Evolutionary conservation across 2,888 invertebrate genomes (phyloP).

Genomic region (Melinaea marsaeus): DNA sequence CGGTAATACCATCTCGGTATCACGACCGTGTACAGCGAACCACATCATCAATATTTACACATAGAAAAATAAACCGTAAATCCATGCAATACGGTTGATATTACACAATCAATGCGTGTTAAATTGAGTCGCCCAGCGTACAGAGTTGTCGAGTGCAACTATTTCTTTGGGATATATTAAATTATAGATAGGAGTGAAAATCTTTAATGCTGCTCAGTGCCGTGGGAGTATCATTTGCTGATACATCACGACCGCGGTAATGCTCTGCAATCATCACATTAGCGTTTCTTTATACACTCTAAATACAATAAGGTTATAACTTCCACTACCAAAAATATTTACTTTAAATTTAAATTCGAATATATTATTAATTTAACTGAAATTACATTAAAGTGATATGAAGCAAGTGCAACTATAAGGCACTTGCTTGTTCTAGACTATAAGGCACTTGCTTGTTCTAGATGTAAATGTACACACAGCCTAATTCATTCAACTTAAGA

Average conservation of each 20-base stretch:
- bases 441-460: no score
- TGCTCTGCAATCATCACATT: conserved; percentile 71
- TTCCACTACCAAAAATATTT: no score
- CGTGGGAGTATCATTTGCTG: conserved; percentile 74
- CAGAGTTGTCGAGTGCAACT: conserved; percentile 54
- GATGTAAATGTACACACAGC: conserved; percentile 11
- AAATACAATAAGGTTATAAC: conserved; percentile 18
- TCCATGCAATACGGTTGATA: conserved; percentile 28
- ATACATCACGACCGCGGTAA: conserved; percentile 65
- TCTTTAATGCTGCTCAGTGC: conserved; percentile 72
- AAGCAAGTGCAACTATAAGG: no score
- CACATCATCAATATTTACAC: conserved; percentile 22
- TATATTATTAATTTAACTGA: no score
- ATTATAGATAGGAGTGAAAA: conserved; percentile 77
- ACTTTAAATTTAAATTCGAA: no score
- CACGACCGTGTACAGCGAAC: conserved; percentile 59
- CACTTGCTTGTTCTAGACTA: no score
- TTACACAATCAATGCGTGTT: conserved; percentile 1
- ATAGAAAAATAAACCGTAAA: conserved; percentile 47
- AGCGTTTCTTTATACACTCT: conserved; percentile 66
- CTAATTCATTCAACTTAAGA: conserved; percentile 42
- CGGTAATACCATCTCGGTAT: conserved; percentile 73
- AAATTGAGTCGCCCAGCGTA: conserved; percentile 22
- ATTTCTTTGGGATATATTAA: conserved; percentile 78
- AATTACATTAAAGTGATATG: no score